Evolutionary conservation across 2,888 invertebrate species (phyloP), one percentile per base, ranked within the genome.

Genomic region (Xestoiulus laeticollis): DNA sequence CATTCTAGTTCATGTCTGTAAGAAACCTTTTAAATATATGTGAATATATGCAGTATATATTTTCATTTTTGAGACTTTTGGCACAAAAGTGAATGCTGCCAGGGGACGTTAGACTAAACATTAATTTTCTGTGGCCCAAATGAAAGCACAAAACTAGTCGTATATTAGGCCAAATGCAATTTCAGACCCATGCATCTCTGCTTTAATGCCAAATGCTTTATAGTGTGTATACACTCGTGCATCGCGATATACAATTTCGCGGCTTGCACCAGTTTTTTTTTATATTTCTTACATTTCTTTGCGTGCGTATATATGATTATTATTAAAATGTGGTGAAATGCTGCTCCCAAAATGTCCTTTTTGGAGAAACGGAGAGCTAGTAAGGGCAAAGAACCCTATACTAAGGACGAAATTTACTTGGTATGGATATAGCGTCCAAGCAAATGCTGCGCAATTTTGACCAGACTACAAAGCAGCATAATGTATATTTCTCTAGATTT

Each of bases 301-400:
- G 48, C 14, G 78, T 78, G 78, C 78, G 1, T 26, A 2, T 30
- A 78, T 30, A 30, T 14, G 78, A 30, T 78, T 78, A 78, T 78
- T 78, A 78, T 78, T 78, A 78, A 78, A 78, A 78, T 30, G 78
- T 78, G 78, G 78, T 30, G 78, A 78, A 78, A 78, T 78, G 78
- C 14, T 78, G 78, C 78, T 78, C 78, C 78, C 78, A 78, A 78
- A 78, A 78, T 78, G 78, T 78, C 78, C 78, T 30, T 30, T 78
- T 30, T 19, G 30, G 26, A 78, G 16, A 78, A 78, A 78, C 30
- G 78, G 10, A 78, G 14, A 30, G 8, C 78, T 1, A 38, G 5
- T 30, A 30, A 30, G 78, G 78, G 78, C 78, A 78, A 78, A 78
- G 78, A 78, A 78, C 78, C 78, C 30, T 78, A 22, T 16, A 4